Evolutionary conservation across 2,113 vertebrate species (phyloP), one percentile per base, ranked within the genome.

Genomic region (Dicrurus megarhynchus): DNA sequence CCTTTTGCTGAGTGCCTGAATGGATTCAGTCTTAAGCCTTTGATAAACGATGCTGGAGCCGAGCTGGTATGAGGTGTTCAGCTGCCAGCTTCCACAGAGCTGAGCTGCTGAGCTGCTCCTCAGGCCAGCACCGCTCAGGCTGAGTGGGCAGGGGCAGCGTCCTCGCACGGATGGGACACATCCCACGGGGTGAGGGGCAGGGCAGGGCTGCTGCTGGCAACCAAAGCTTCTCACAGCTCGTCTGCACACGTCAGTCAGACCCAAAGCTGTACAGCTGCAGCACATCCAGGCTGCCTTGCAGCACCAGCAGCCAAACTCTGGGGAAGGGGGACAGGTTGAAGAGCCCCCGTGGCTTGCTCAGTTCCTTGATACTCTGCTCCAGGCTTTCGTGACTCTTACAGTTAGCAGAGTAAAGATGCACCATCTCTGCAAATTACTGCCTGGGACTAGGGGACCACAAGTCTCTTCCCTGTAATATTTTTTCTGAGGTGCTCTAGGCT

Each of bases 271-370:
- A 3, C 37, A 67, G 28, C 33, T 69, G 39, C 23, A 37, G 27
- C 37, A 30, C 47, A 41, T 33, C 47, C 27, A 9, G 13, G 27
- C 56, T 65, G 79, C 8, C 57, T 24, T 24, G 28, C 63, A 65
- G 44, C n/a, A 59, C 50, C 16, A 20, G 26, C 33, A 71, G 42
- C 33, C 59, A 55, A 32, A 39, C 50, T 26, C 42, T 15, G 33
- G 59, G 46, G 42, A 26, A 35, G 7, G 23, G 53, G 23, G 6
- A 53, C 65, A 78, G 27, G 20, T 0, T 78, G 44, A 33, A 69
- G 60, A 59, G n/a, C 10, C 17, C 16, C 26, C 10, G 6, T 0
- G 2, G 26, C 22, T 77, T 2, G 0, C 55, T 68, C 14, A 30
- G 42, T 49, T 73, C 53, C 42, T 46, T 63, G 44, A 3, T 11